These are phyloP conservation scores for Piezodorus guildinii DNA, from an alignment of 1,140 invertebrate species.

Conservation along the genomic window DNA sequence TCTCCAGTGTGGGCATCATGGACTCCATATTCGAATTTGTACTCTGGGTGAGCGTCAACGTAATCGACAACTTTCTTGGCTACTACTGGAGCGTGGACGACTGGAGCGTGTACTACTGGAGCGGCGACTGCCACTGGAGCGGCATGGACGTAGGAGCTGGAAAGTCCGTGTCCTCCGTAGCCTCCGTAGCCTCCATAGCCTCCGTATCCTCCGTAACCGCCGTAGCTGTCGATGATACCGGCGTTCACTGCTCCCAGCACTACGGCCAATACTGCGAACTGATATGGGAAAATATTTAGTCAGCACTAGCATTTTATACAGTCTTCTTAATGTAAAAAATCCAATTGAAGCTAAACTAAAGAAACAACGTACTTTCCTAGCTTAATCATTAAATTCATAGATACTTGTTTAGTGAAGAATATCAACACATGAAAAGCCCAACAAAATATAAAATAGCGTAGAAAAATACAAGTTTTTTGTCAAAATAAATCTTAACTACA, in stretches of 20 bases:
- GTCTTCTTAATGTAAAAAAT: no score
- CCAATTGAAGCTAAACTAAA: no score
- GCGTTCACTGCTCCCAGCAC: conserved; percentile 7
- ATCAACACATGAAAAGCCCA: no score
- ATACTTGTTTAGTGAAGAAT: no score
- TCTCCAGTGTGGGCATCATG: conserved; percentile 53
- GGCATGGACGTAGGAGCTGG: neutral
- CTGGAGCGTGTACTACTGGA: conserved; percentile 1
- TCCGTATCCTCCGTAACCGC: neutral
- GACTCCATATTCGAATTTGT: conserved; percentile 47
- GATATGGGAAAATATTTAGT: neutral
- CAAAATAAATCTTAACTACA: no score
- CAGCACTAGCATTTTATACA: neutral
- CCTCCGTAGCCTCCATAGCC: neutral
- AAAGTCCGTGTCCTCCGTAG: neutral
- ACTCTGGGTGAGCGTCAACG: neutral
- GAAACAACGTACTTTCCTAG: no score
- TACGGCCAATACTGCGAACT: conserved; percentile 11
- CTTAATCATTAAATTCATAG: no score
- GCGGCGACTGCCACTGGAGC: neutral
- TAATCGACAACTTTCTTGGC: neutral
- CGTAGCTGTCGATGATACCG: neutral
- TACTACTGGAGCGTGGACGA: neutral
- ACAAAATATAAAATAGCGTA: no score
- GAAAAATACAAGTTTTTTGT: no score